Evolutionary conservation across 2,888 invertebrate genomes (phyloP), one percentile per base, ranked within the genome.

Genomic region (Dicyrtoma fusca): DNA sequence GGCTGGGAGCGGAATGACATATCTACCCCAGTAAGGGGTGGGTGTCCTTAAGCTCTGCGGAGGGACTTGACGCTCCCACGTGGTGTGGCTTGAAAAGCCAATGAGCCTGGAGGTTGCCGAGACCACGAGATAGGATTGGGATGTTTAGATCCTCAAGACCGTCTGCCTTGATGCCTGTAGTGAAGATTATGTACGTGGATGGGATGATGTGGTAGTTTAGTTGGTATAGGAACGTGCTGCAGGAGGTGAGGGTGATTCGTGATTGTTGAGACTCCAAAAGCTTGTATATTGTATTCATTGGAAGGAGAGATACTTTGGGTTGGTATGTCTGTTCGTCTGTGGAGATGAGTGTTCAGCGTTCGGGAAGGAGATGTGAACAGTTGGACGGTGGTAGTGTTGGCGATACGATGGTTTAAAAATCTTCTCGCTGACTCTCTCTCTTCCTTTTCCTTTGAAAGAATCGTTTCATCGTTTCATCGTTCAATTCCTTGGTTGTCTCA

Each of bases 211-310:
- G 34, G 49, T n/a, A 25, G 34, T 61, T 61, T n/a, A n/a, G 17
- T n/a, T 61, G 34, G 8, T 75, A 47, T 51, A 69, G 73, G 76
- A 76, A 76, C 76, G 75, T 78, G 75, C 78, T 74, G 76, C 78
- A 78, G 77, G 78, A 78, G 78, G 76, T 70, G 77, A 76, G 78
- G 78, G 78, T 77, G 78, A 76, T 78, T 78, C 74, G 78, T 77
- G 78, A 76, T 78, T 78, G 75, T 76, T 75, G 68, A 63, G 53
- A 59, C 66, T n/a, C n/a, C n/a, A n/a, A 3, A 8, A 34, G 34
- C 34, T 34, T 34, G 34, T 51, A 23, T 14, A 25, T 14, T 57
- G n/a, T n/a, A 34, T 34, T 8, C 34, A 34, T 34, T 5, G 34
- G 34, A 34, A 34, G 19, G 25, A 25, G 57, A 57, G 34, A 61